These are phyloP conservation scores for Erpetoichthys calabaricus DNA, from an alignment of 2,797 vertebrate species.

Conservation along the genomic window DNA sequence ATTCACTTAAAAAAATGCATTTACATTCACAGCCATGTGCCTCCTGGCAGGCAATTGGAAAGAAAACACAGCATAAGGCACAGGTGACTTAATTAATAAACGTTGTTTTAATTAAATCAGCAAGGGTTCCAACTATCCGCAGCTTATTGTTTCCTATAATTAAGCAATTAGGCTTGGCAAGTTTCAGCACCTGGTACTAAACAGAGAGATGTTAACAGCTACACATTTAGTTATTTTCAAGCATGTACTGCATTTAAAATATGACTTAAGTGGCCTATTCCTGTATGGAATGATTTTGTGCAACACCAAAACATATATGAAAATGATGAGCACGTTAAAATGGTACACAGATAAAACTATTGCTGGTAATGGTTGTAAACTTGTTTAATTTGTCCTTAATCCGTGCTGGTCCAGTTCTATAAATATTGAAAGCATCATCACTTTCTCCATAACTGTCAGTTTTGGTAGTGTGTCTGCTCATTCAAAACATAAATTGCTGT, in stretches of 20 bases:
- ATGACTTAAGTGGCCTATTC: too few species aligned
- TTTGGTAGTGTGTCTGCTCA: too few species aligned
- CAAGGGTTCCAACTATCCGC: conserved; percentile 49
- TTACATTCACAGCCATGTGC: conserved; percentile 29
- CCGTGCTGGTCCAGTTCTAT: too few species aligned
- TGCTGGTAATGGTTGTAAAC: too few species aligned
- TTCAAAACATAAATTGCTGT: too few species aligned
- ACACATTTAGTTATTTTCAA: conserved; percentile 5
- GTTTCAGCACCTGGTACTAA: conserved; percentile 47
- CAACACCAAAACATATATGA: too few species aligned
- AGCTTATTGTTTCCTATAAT: conserved; percentile 64
- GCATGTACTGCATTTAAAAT: conserved; percentile 4
- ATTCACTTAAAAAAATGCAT: conserved; percentile 6
- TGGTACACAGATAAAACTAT: too few species aligned
- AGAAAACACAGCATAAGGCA: conserved; percentile 40
- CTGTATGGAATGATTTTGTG: too few species aligned
- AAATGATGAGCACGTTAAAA: too few species aligned
- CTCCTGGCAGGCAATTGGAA: conserved; percentile 36
- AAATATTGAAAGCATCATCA: too few species aligned
- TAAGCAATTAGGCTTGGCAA: conserved; percentile 57
- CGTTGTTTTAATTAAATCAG: conserved; percentile 52
- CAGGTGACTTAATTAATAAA: conserved; percentile 67
- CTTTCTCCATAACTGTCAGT: too few species aligned
- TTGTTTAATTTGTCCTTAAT: too few species aligned
- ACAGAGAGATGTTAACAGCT: conserved; percentile 17